Evolutionary conservation across 2,797 vertebrate species (phyloP), one percentile per base, ranked within the genome.

Genomic region (Cottoperca gobio): DNA sequence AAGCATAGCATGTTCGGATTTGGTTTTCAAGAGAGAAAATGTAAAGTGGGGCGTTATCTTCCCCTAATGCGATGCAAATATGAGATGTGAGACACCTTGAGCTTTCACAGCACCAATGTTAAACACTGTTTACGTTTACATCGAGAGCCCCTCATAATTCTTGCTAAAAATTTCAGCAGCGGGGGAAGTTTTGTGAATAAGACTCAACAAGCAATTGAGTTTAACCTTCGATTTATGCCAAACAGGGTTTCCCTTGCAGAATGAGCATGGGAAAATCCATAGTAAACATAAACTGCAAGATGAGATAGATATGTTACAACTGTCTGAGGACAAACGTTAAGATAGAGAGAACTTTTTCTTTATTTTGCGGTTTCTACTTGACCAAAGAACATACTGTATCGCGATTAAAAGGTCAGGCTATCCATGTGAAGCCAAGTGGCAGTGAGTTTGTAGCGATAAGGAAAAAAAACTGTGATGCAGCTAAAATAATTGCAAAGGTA

Each of bases 61-160:
- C 76, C n/a, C 73, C 76, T 84, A 78, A 87, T 86, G 86, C 85
- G 78, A 90, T 83, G 80, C 77, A 91, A 87, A 82, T 64, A 67
- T 84, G 78, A 90, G 86, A 82, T 57, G 65, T 49, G 63, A 90
- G 85, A 88, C 81, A 88, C 84, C 88, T 86, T 78, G 73, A 81
- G 85, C 78, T 80, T 76, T 81, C 79, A 84, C 81, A 69, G 82
- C 73, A 48, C 45, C 53, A 68, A 75, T 73, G 78, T 79, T 76
- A 80, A 84, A 86, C 70, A 73, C 83, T 80, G 81, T 87, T 86
- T 82, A 84, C 63, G 68, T 84, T 81, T 65, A 77, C 60, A 85
- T 87, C 37, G 19, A 83, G 58, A 76, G 78, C 45, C 67, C 72
- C 66, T 82, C 81, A 76, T 77, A 75, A 78, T 84, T 73, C 74